Conservation (phyloP, 2,888 invertebrate genomes). For the Onthophagus sagittarius region DNA sequence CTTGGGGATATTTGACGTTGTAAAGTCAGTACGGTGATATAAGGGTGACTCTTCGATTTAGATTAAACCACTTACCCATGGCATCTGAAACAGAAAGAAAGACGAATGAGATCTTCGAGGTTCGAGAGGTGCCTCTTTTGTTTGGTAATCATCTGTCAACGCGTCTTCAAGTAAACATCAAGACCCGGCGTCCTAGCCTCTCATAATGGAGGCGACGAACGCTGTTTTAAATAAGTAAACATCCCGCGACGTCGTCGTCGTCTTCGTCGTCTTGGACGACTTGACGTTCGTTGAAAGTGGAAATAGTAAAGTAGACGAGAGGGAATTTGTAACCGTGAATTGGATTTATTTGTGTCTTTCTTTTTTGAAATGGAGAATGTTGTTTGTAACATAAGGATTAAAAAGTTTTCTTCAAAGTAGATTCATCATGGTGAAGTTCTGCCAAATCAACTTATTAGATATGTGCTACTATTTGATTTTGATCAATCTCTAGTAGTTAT, state of each 20-base stretch:
- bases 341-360: no score
- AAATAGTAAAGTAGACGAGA: background rate
- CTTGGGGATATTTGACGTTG: background rate
- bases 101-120: constrained; percentile 6
- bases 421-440: no score
- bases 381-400: no score
- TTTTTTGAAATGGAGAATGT: no score
- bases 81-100: constrained; percentile 70
- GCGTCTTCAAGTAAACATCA: constrained; percentile 1
- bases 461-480: no score
- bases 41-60: constrained; percentile 21
- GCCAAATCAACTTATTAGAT: no score
- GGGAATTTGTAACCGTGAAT: no score
- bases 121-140: constrained; percentile 8
- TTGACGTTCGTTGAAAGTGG: background rate
- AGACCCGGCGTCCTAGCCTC: background rate
- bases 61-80: constrained; percentile 64
- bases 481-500: no score
- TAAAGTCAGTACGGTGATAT: constrained; percentile 17
- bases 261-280: background rate
- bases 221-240: constrained; percentile 8
- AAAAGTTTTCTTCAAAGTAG: no score
- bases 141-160: constrained; percentile 11
- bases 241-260: background rate
- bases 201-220: constrained; percentile 8